Evolutionary conservation across 2,888 invertebrate species (phyloP).

Genomic region (Chironomus riparius): DNA sequence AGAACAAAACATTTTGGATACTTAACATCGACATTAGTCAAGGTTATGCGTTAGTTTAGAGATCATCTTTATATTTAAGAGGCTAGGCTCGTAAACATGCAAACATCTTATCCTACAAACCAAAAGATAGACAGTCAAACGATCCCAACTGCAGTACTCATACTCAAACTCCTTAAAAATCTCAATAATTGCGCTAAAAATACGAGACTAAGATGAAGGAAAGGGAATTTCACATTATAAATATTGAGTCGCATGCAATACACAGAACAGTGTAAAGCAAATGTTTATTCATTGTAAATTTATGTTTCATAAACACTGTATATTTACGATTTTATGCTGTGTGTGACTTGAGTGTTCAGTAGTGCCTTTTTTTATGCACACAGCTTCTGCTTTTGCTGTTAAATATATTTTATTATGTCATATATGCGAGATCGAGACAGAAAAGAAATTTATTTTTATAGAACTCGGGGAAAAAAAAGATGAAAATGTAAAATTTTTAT

Average conservation of each 20-base stretch:
- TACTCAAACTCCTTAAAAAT: neutral
- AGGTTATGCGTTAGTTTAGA: no score
- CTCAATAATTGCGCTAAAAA: neutral
- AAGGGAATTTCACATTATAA: neutral
- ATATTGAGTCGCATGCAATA: neutral
- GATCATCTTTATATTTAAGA: no score
- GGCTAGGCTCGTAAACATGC: no score
- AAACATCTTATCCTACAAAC: no score
- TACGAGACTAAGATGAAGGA: neutral
- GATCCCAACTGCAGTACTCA: neutral
- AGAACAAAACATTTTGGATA: no score
- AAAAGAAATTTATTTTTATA: neutral
- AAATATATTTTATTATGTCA: neutral
- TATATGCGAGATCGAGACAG: neutral
- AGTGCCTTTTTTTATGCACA: neutral
- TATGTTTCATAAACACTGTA: slow-evolving; percentile 9
- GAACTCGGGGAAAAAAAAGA: neutral
- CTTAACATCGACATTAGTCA: no score
- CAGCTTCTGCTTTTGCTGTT: neutral
- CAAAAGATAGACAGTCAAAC: no score
- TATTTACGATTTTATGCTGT: slow-evolving; percentile 6
- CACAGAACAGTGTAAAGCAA: neutral
- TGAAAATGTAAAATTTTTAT: neutral
- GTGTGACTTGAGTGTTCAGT: neutral
- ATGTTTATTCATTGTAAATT: slow-evolving; percentile 17